Conservation (phyloP, 2,113 vertebrate genomes). For the Atlantisia rogersi region DNA sequence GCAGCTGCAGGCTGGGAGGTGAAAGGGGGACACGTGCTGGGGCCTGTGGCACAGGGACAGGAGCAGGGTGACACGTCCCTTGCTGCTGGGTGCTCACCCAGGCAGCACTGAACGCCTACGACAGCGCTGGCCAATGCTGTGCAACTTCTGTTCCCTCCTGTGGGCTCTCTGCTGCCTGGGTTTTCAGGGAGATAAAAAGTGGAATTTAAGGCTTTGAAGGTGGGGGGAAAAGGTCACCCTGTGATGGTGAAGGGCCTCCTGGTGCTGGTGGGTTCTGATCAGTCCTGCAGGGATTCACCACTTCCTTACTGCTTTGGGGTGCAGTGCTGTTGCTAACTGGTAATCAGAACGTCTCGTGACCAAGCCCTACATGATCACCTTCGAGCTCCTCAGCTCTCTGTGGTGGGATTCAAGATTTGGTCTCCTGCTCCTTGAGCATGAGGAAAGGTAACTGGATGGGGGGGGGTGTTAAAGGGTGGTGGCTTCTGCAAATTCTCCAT, state of each 20-base stretch:
- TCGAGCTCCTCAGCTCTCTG: neutral
- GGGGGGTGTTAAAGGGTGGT: neutral
- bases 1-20: neutral
- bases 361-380: neutral
- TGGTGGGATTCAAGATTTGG: neutral
- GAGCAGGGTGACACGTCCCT: neutral
- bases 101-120: fast-evolving
- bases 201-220: neutral
- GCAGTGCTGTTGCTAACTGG: no score
- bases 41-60: neutral
- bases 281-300: neutral
- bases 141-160: neutral
- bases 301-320: no score
- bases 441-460: neutral
- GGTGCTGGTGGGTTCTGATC: neutral
- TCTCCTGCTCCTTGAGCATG: fast-evolving
- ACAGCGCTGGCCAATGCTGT: neutral
- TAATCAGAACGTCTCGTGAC: no score
- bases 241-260: neutral
- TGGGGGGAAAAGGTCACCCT: neutral
- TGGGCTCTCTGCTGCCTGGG: neutral
- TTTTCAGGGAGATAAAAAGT: neutral
- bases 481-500: neutral
- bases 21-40: fast-evolving
- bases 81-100: neutral